These are phyloP conservation scores for Drosophila rhopaloa DNA, from an alignment of 1,140 invertebrate species.

Conservation along the genomic window DNA sequence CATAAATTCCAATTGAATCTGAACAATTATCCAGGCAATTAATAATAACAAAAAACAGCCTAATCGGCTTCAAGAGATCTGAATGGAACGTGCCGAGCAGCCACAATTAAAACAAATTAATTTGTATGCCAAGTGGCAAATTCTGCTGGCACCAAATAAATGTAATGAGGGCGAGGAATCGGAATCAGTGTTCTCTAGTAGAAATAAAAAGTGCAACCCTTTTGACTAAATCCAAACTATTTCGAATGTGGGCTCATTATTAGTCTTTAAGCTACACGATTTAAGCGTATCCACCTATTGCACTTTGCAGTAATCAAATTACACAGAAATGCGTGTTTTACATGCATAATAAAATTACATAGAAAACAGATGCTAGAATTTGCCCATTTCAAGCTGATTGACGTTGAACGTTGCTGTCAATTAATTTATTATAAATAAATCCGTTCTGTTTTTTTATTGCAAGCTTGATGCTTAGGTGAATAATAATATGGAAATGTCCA, in stretches of 20 bases:
- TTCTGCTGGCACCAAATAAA: conserved; percentile 26
- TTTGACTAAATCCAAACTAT: not conserved
- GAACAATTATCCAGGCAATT: conserved; percentile 77
- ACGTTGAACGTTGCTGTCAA: conserved; percentile 9
- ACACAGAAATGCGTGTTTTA: conserved; percentile 12
- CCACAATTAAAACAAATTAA: conserved; percentile 65
- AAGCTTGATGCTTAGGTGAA: too few species aligned
- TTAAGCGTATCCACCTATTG: conserved; percentile 20
- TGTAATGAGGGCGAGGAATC: conserved; percentile 1
- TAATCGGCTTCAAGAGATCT: conserved; percentile 61
- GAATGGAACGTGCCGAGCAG: conserved; percentile 54
- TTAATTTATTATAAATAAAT: not conserved
- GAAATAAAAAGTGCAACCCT: conserved; percentile 22
- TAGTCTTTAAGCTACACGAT: conserved; percentile 14
- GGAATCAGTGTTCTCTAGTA: conserved; percentile 6
- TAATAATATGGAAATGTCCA: too few species aligned
- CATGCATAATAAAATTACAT: not conserved
- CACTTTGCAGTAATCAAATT: conserved; percentile 9
- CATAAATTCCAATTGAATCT: conserved; percentile 78
- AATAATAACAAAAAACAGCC: conserved; percentile 61
- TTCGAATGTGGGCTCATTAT: conserved; percentile 2
- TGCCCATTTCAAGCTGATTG: conserved; percentile 24
- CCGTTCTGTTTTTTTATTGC: too few species aligned
- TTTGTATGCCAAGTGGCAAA: conserved; percentile 66
- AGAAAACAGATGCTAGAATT: not conserved